These are phyloP conservation scores for Etheostoma cragini DNA, from an alignment of 2,113 vertebrate genomes.

Conservation along the genomic window DNA sequence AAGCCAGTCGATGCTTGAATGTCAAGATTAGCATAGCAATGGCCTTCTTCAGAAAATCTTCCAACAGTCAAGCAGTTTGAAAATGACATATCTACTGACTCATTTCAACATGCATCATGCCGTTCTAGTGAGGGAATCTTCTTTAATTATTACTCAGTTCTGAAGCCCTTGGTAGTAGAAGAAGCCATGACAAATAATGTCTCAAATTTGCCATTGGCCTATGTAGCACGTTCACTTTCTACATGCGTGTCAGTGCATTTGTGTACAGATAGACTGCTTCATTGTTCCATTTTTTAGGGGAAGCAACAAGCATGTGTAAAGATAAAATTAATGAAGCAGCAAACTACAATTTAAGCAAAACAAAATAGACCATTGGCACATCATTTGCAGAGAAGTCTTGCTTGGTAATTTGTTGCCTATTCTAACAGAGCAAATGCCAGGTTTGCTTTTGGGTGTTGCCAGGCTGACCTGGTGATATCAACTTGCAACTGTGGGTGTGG, in stretches of 20 bases:
- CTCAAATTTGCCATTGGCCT: conserved; percentile 36
- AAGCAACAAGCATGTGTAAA: background rate
- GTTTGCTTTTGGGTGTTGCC: conserved; percentile 35
- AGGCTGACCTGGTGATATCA: conserved; percentile 57
- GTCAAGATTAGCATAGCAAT: conserved; percentile 21
- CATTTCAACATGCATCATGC: conserved; percentile 36
- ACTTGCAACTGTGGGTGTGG: conserved; percentile 64
- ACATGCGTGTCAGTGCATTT: conserved; percentile 14
- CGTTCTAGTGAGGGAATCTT: conserved; percentile 18
- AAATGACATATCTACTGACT: conserved; percentile 62
- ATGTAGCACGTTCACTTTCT: conserved; percentile 40
- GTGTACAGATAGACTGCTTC: background rate
- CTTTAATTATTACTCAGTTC: conserved; percentile 9
- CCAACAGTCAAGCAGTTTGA: conserved; percentile 41
- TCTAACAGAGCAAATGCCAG: conserved; percentile 9
- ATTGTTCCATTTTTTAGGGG: background rate
- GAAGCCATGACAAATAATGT: conserved; percentile 35
- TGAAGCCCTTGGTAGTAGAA: conserved; percentile 31
- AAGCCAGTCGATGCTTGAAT: conserved; percentile 20
- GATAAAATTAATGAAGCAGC: background rate
- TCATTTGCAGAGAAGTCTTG: background rate
- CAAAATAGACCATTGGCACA: background rate
- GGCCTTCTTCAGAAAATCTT: conserved; percentile 28
- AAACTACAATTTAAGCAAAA: background rate
- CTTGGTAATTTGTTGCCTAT: background rate